phyloP scores from a whole-genome alignment of 2,888 invertebrate species.

The Sinhomidia bicolor region DNA sequence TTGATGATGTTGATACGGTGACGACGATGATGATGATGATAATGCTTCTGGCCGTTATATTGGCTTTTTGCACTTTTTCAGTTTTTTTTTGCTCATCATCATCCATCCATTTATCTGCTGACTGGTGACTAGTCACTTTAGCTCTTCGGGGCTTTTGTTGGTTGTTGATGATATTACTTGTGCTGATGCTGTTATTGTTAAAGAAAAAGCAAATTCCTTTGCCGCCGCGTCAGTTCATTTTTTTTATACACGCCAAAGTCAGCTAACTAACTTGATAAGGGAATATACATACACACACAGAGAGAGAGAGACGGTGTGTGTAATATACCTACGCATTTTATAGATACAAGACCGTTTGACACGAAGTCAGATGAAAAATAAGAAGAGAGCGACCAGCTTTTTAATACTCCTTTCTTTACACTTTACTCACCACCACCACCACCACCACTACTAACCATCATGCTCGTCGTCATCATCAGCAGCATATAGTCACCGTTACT shows the following conservation, averaged over 20 bases:
- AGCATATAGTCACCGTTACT: slow-evolving; percentile 63
- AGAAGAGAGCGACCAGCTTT: slow-evolving; percentile 46
- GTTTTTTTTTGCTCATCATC: slow-evolving; percentile 28
- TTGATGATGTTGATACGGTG: neutral
- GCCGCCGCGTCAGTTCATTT: slow-evolving; percentile 9
- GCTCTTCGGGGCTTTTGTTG: slow-evolving; percentile 31
- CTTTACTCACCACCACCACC: neutral
- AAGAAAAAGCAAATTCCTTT: slow-evolving; percentile 6
- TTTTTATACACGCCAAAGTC: slow-evolving; percentile 10
- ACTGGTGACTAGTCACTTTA: slow-evolving; percentile 27
- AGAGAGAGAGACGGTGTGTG: neutral
- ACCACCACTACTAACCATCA: too few species aligned
- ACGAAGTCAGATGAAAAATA: slow-evolving; percentile 23
- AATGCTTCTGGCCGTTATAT: slow-evolving; percentile 12
- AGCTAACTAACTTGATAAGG: slow-evolving; percentile 2
- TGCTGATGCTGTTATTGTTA: neutral
- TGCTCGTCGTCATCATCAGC: neutral
- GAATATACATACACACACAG: too few species aligned
- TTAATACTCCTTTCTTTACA: neutral
- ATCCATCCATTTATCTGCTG: slow-evolving; percentile 25
- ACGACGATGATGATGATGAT: neutral
- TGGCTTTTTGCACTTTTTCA: slow-evolving; percentile 41
- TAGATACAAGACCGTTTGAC: slow-evolving; percentile 55
- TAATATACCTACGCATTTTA: neutral
- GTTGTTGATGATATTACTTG: neutral